These are phyloP conservation scores for Eueremaeus valkanovi DNA, from an alignment of 2,888 invertebrate genomes.

Conservation along the genomic window DNA sequence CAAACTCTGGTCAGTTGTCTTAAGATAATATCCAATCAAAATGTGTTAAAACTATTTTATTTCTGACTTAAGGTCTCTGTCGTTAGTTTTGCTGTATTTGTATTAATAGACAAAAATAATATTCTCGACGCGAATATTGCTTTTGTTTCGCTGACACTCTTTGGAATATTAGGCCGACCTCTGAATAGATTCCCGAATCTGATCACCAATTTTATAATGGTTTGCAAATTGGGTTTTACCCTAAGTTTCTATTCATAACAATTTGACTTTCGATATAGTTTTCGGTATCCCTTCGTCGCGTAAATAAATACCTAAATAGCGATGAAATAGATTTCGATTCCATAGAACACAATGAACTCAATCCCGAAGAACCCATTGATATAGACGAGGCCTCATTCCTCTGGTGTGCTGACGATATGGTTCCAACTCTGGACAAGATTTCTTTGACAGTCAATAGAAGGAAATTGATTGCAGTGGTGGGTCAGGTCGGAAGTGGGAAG, in stretches of 20 bases:
- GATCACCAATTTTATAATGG: slow-evolving; percentile 36
- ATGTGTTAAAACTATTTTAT: not conserved
- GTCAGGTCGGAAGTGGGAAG: slow-evolving; percentile 46
- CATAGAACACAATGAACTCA: slow-evolving; percentile 38
- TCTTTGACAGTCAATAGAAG: slow-evolving; percentile 41
- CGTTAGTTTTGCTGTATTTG: slow-evolving; percentile 40
- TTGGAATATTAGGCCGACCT: slow-evolving; percentile 51
- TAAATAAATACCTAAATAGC: slow-evolving; percentile 58
- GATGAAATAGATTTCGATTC: slow-evolving; percentile 46
- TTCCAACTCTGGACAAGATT: slow-evolving; percentile 43
- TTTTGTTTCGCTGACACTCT: slow-evolving; percentile 53
- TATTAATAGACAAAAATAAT: slow-evolving; percentile 35
- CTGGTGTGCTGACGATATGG: slow-evolving; percentile 64
- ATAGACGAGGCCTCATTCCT: slow-evolving; percentile 80
- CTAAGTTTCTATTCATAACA: too few relatives aligned
- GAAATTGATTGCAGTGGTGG: slow-evolving; percentile 46
- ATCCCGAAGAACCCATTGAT: slow-evolving; percentile 25
- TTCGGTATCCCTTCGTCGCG: slow-evolving; percentile 55
- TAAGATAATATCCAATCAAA: slow-evolving; percentile 36
- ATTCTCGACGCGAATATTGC: slow-evolving; percentile 50
- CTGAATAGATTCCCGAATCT: slow-evolving; percentile 43
- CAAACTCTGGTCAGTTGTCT: slow-evolving; percentile 56
- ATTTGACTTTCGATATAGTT: too few relatives aligned
- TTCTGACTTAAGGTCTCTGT: slow-evolving; percentile 30
- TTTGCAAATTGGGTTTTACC: too few relatives aligned